Conservation (phyloP, 1,140 invertebrate genomes). For the Probaryconus sp. region DNA sequence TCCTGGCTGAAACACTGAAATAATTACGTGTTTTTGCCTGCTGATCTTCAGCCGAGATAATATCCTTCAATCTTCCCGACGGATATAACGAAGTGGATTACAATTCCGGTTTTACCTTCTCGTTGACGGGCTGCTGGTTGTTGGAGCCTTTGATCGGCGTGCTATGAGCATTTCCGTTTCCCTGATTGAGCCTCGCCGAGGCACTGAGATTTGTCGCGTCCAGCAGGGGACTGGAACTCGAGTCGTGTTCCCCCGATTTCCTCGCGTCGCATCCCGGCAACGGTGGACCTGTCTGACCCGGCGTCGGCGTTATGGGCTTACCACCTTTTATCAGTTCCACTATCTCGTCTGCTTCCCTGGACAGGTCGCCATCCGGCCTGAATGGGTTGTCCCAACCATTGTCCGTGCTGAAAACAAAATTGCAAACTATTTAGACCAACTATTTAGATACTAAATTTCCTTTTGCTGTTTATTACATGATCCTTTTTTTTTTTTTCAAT, state of each 20-base stretch:
- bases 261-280: constrained; percentile 70
- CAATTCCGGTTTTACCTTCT: constrained; percentile 71
- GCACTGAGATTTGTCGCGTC: constrained; percentile 68
- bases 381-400: constrained; percentile 98
- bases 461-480: too few species aligned
- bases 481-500: too few species aligned
- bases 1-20: constrained; percentile 58
- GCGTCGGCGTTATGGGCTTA: constrained; percentile 88
- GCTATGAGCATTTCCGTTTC: constrained; percentile 75
- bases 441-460: too few species aligned
- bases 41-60: constrained; percentile 60
- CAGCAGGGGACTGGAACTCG: constrained; percentile 72
- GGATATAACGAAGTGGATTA: constrained; percentile 62
- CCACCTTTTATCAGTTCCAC: constrained; percentile 95
- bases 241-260: constrained; percentile 66
- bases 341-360: constrained; percentile 96
- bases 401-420: constrained; percentile 89
- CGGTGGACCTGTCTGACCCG: constrained; percentile 74
- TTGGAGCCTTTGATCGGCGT: constrained; percentile 71
- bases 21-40: constrained; percentile 61
- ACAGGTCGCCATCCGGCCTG: constrained; percentile 95
- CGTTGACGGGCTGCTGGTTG: constrained; percentile 71
- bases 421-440: constrained; percentile 52
- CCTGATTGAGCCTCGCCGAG: constrained; percentile 68
- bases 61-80: constrained; percentile 60